Evolutionary conservation across 1,140 invertebrate species (phyloP).

Genomic region (Delia radicum): DNA sequence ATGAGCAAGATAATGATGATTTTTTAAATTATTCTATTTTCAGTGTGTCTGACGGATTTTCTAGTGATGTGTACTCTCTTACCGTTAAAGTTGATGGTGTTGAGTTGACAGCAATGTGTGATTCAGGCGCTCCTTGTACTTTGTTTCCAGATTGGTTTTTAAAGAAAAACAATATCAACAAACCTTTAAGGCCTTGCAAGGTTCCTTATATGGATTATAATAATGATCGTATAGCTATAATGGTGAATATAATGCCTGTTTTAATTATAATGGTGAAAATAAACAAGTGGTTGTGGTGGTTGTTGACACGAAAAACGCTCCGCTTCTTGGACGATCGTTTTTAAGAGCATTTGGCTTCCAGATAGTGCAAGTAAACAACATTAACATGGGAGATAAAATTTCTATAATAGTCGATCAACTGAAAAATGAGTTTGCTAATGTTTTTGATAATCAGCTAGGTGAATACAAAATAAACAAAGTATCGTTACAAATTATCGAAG

Average conservation of each 20-base stretch:
- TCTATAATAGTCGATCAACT: background rate
- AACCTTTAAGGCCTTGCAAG: background rate
- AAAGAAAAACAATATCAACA: background rate
- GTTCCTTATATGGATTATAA: too few species aligned
- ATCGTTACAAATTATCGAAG: too few species aligned
- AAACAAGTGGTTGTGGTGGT: background rate
- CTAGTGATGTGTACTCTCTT: too few species aligned
- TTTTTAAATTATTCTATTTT: background rate
- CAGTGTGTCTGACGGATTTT: too few species aligned
- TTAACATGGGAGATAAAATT: background rate
- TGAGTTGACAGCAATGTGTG: background rate
- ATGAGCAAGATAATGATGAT: background rate
- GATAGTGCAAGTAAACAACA: background rate
- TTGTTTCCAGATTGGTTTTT: background rate
- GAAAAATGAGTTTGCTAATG: too few species aligned
- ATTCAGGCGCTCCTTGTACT: background rate
- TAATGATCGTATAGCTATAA: too few species aligned
- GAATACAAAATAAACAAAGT: too few species aligned
- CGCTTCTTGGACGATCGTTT: constrained; percentile 13
- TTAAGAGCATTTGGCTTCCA: background rate
- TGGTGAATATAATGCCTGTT: too few species aligned
- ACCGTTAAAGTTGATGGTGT: background rate
- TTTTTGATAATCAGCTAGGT: background rate
- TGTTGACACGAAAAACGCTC: constrained; percentile 3
- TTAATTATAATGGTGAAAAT: too few species aligned